Conservation (phyloP, 2,888 invertebrate genomes). For the Philhelius pedissequus region DNA sequence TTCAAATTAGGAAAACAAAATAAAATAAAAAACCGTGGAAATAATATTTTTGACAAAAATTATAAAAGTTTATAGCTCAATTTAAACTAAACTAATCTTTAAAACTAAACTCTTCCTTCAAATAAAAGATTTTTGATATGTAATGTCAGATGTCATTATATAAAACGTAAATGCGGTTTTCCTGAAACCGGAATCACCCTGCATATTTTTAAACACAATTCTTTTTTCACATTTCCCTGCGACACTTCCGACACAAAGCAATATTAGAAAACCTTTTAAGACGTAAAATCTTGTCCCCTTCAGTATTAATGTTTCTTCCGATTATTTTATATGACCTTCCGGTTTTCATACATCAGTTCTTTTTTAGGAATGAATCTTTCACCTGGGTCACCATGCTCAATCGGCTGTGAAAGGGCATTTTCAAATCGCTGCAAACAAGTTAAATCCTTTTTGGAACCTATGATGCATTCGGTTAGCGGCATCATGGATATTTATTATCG, state of each 20-base stretch:
- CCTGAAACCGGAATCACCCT: not conserved
- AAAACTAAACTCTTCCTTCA: not conserved
- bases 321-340: not conserved
- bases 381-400: slow-evolving; percentile 37
- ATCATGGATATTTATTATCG: not conserved
- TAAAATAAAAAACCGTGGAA: no score
- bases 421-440: not conserved
- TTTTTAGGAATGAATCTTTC: slow-evolving; percentile 9
- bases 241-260: not conserved
- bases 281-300: not conserved
- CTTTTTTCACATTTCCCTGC: not conserved
- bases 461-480: not conserved
- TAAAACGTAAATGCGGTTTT: no score
- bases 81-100: no score
- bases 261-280: not conserved
- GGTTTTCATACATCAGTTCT: not conserved
- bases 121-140: no score
- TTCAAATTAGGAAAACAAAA: not conserved
- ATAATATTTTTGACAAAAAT: no score
- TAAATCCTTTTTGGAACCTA: slow-evolving; percentile 17
- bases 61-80: no score
- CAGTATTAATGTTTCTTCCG: slow-evolving; percentile 10
- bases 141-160: no score
- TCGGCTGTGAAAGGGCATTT: slow-evolving; percentile 43
- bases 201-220: not conserved